Evolutionary conservation across 1,140 invertebrate species (phyloP).

Genomic region (Anagrus nilaparvatae): DNA sequence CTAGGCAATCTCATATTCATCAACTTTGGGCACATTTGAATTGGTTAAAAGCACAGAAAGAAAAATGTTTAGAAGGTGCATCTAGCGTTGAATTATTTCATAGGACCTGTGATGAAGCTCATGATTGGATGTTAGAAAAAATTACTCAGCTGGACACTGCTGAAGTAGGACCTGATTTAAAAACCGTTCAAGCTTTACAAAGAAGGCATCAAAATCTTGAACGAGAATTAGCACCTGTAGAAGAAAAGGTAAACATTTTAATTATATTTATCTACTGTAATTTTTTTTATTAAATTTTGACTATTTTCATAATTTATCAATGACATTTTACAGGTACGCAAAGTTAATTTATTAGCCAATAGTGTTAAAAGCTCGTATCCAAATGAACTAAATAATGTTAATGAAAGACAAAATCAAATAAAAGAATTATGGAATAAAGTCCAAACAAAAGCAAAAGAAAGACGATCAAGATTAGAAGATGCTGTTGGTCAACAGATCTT

Average conservation of each 20-base stretch:
- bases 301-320: constrained; percentile 8
- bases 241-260: constrained; percentile 62
- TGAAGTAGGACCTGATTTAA: constrained; percentile 72
- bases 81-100: constrained; percentile 91
- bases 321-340: constrained; percentile 30
- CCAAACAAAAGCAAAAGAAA: constrained; percentile 69
- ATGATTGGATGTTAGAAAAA: constrained; percentile 92
- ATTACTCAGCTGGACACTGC: constrained; percentile 73
- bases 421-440: constrained; percentile 81
- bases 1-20: constrained; percentile 73
- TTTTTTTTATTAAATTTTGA: not conserved
- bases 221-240: constrained; percentile 76
- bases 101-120: constrained; percentile 83
- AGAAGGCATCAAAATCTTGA: constrained; percentile 82
- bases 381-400: constrained; percentile 76
- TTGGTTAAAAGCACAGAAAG: constrained; percentile 79
- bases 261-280: not conserved
- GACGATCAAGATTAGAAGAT: constrained; percentile 74
- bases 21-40: constrained; percentile 83
- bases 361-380: constrained; percentile 87
- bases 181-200: constrained; percentile 84
- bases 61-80: constrained; percentile 83
- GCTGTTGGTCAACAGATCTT: constrained; percentile 93
- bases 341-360: constrained; percentile 68
- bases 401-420: constrained; percentile 74